Evolutionary conservation across 2,797 vertebrate genomes (phyloP).

Genomic region (Leucoraja ocellata): DNA sequence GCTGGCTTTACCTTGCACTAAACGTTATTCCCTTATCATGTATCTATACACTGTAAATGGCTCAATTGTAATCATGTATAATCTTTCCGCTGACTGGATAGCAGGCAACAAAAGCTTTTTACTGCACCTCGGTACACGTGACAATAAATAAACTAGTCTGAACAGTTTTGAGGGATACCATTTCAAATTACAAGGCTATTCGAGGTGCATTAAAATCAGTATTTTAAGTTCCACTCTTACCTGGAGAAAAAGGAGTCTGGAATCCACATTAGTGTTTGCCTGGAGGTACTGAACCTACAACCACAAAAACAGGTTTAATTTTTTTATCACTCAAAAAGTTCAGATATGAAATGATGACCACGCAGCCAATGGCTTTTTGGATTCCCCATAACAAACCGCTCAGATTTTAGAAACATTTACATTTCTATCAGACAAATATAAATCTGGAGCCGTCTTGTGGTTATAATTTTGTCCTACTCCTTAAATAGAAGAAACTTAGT

Average conservation of each 20-base stretch:
- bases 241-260: conserved; percentile 99
- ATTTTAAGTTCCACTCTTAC: conserved; percentile 55
- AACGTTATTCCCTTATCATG: too few species aligned
- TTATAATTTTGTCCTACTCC: neutral
- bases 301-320: conserved; percentile 38
- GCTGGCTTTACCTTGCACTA: too few species aligned
- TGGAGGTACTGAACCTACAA: conserved; percentile 90
- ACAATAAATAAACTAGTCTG: too few species aligned
- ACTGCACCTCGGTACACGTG: too few species aligned
- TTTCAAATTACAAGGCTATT: neutral
- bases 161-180: neutral
- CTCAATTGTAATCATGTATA: too few species aligned
- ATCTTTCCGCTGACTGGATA: too few species aligned
- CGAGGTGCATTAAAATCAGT: neutral
- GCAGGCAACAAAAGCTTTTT: too few species aligned
- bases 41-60: too few species aligned
- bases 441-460: neutral
- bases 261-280: conserved; percentile 97
- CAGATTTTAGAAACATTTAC: neutral
- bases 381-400: neutral
- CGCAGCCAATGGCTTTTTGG: neutral
- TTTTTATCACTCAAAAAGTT: neutral
- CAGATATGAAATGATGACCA: neutral
- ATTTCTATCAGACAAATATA: neutral
- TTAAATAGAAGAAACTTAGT: neutral